Percentiles rank a stretch among this genome's conserved stretches.
Evolutionary conservation across 2,888 invertebrate species (phyloP).

Genomic region (Lasioglossum figueresi): DNA sequence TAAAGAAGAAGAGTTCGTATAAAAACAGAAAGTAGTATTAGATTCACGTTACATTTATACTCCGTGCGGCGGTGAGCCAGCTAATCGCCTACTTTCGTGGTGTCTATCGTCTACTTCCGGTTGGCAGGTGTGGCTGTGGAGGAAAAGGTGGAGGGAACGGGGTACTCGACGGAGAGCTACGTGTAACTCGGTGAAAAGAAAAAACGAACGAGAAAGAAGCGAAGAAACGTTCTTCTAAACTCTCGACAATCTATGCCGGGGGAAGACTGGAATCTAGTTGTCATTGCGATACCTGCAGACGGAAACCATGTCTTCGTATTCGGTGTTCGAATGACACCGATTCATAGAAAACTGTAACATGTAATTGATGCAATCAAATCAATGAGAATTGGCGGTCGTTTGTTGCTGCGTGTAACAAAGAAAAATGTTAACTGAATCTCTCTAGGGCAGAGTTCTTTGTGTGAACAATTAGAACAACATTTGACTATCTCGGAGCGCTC

Average conservation of each 20-base stretch:
- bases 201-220: slow-evolving; percentile 6
- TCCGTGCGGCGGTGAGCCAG: slow-evolving; percentile 4
- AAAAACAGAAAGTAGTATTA: not conserved
- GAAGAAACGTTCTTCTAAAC: slow-evolving; percentile 13
- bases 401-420: not conserved
- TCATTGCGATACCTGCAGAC: slow-evolving; percentile 37
- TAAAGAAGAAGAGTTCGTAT: not conserved
- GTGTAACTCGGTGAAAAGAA: not conserved
- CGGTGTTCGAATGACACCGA: slow-evolving; percentile 32
- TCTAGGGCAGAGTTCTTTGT: not conserved
- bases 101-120: slow-evolving; percentile 22
- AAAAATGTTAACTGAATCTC: not conserved
- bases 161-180: not conserved
- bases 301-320: slow-evolving; percentile 32
- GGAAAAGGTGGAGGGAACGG: not conserved
- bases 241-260: slow-evolving; percentile 19
- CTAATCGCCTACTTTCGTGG: not conserved
- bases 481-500: not conserved
- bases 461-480: not conserved
- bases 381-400: not conserved
- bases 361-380: slow-evolving; percentile 26
- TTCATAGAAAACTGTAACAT: slow-evolving; percentile 42
- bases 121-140: slow-evolving; percentile 12
- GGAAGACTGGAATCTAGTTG: slow-evolving; percentile 30
- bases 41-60: slow-evolving; percentile 7